Percentiles rank a stretch among this genome's conserved stretches.
Conservation (phyloP, 64 coral and sea anemone species). For the Astreopora myriophthalma region DNA sequence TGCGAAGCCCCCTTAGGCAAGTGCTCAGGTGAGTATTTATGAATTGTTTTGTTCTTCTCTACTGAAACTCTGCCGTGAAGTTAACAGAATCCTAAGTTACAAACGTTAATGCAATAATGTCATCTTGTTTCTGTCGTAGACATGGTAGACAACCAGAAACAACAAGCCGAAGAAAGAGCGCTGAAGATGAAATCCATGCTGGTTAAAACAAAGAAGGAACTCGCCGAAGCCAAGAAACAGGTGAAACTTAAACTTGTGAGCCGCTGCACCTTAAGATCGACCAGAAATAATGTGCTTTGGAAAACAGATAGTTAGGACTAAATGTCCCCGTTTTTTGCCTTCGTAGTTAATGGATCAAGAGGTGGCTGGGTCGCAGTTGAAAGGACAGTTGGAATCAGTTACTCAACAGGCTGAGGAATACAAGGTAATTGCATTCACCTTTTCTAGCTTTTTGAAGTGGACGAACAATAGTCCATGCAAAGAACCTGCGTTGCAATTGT, state of each 20-base stretch:
- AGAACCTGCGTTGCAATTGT: not conserved
- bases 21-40: no score
- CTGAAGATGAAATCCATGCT: slow-evolving; percentile 88
- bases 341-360: slow-evolving; percentile 6
- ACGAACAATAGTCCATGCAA: not conserved
- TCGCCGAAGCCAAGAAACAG: slow-evolving; percentile 80
- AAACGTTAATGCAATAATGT: no score
- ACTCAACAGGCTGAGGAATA: slow-evolving; percentile 24
- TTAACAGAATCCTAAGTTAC: no score
- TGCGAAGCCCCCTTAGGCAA: no score
- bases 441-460: not conserved
- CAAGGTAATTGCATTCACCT: not conserved
- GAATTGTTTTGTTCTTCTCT: no score
- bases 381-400: slow-evolving; percentile 37
- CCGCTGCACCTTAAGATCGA: slow-evolving; percentile 15
- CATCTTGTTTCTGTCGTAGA: slow-evolving; percentile 42
- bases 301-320: not conserved
- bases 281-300: slow-evolving; percentile 26
- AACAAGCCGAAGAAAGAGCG: slow-evolving; percentile 83
- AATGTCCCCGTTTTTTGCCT: not conserved
- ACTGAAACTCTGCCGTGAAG: no score
- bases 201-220: slow-evolving; percentile 94
- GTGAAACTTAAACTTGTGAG: slow-evolving; percentile 11
- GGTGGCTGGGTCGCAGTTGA: not conserved
- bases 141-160: slow-evolving; percentile 65